Evolutionary conservation across 2,113 vertebrate species (phyloP).

Genomic region (Neotoma lepida): DNA sequence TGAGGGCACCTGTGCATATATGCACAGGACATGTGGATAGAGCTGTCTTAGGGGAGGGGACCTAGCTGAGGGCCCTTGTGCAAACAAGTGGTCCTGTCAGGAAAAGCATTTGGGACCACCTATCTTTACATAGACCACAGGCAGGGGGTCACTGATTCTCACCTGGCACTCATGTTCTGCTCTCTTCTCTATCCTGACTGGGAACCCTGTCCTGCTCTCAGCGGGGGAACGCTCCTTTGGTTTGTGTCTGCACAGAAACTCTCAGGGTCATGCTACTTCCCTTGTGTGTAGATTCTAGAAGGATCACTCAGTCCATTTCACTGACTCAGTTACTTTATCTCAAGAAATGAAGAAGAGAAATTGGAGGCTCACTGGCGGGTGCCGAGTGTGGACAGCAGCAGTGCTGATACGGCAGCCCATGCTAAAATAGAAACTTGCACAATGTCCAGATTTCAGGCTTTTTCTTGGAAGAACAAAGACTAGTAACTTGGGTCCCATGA

Average conservation of each 20-base stretch:
- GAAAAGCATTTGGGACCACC: not conserved
- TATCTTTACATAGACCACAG: not conserved
- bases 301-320: not conserved
- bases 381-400: too few relatives aligned
- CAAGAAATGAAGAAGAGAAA: not conserved
- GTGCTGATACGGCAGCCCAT: not conserved
- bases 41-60: not conserved
- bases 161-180: fast-evolving
- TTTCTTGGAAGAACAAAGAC: not conserved
- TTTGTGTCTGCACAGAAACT: not conserved
- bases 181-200: fast-evolving
- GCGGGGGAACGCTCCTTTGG: not conserved
- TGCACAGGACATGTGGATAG: not conserved
- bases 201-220: not conserved
- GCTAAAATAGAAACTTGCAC: not conserved
- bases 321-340: not conserved
- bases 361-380: not conserved
- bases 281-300: not conserved
- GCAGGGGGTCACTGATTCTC: fast-evolving
- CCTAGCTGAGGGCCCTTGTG: not conserved
- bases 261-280: not conserved
- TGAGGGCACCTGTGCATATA: not conserved
- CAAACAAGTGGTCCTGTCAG: not conserved
- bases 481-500: not conserved
- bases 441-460: not conserved